A percentile compares a stretch with the other conserved stretches of the same genome.
Evolutionary conservation across 2,888 invertebrate genomes (phyloP).

Genomic region (Drosophila vallismaia): DNA sequence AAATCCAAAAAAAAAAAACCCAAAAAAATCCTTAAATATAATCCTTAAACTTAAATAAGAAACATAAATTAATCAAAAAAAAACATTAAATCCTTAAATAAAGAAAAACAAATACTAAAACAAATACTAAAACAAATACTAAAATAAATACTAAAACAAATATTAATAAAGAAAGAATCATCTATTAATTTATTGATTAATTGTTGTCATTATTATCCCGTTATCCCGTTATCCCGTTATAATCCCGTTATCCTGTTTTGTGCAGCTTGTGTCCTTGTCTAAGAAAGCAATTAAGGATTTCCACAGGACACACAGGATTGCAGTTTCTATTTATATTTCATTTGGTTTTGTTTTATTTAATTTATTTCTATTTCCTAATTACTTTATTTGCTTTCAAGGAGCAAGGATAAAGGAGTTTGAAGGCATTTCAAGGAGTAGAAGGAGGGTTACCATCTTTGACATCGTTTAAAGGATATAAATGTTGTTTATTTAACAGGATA

Average conservation of each 20-base stretch:
- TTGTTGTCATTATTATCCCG: neutral
- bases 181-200: neutral
- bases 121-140: no score
- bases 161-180: neutral
- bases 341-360: neutral
- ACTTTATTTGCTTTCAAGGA: neutral
- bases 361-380: neutral
- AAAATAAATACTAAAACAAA: no score
- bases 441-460: neutral
- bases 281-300: neutral
- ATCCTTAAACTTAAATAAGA: no score
- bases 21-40: no score
- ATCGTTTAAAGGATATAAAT: neutral
- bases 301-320: neutral
- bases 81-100: no score
- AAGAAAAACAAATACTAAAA: no score
- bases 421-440: neutral
- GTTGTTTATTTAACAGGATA: neutral
- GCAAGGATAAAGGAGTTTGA: neutral
- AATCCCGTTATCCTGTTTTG: neutral
- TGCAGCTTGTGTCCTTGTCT: constrained; percentile 2
- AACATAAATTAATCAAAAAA: no score
- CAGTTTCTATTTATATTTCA: neutral
- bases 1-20: no score
- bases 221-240: neutral